Evolutionary conservation across 2,888 invertebrate genomes (phyloP).

Genomic region (Cheilosia urbana): DNA sequence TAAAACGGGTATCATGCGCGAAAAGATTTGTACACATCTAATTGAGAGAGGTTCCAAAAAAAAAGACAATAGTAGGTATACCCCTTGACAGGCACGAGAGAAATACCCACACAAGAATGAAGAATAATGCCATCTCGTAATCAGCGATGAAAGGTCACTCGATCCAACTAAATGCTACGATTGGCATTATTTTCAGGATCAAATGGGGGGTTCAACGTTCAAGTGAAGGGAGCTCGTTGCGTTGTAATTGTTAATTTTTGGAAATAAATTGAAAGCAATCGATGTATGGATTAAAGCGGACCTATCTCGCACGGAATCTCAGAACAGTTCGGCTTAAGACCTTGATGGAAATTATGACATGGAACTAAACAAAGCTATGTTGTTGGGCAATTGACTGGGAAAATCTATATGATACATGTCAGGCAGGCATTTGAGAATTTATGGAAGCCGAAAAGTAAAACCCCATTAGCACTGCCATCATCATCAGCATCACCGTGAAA

Average conservation of each 20-base stretch:
- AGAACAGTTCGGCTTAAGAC: slow-evolving; percentile 13
- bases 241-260: slow-evolving; percentile 17
- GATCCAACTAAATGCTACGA: slow-evolving; percentile 2
- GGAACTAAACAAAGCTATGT: slow-evolving; percentile 5
- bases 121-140: slow-evolving; percentile 15
- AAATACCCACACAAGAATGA: slow-evolving; percentile 4
- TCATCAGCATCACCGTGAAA: slow-evolving; percentile 30
- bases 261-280: slow-evolving; percentile 19
- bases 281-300: slow-evolving; percentile 7
- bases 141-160: slow-evolving; percentile 25
- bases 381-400: slow-evolving; percentile 19
- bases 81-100: slow-evolving; percentile 2
- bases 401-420: slow-evolving; percentile 18
- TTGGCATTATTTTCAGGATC: slow-evolving; percentile 22
- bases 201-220: slow-evolving; percentile 30
- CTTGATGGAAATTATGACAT: slow-evolving; percentile 31
- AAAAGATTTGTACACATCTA: slow-evolving; percentile 8
- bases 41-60: slow-evolving; percentile 2
- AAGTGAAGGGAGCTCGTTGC: slow-evolving; percentile 28
- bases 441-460: slow-evolving; percentile 16
- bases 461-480: slow-evolving; percentile 19
- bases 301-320: background rate
- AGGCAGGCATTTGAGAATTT: slow-evolving; percentile 17
- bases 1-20: slow-evolving; percentile 25
- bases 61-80: background rate